Base-by-base conservation (phyloP, 2,888 invertebrate genomes). In the Drosophila demipolita region DNA sequence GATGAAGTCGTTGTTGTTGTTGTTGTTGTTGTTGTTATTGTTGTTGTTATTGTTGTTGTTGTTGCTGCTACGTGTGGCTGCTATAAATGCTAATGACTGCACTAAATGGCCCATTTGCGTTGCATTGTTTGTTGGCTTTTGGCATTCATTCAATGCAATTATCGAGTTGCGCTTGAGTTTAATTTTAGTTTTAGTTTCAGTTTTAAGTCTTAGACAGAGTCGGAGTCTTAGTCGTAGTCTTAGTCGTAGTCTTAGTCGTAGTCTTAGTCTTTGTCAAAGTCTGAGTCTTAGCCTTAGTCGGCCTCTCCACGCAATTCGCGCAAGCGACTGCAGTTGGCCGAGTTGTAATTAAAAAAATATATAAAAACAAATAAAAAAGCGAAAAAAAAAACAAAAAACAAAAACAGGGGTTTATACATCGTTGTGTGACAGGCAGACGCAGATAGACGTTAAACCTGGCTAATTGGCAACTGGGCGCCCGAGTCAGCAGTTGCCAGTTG, bases 81-180 rank as follows among this genome's bases (percentile, higher is more conserved):
- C 80, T 79, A 82, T 83, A 79, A 88, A 83, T 89, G 89, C 89
- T 89, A 86, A 86, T 86, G 87, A 87, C 71, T 84, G 74, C 78
- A 75, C 84, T 88, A 88, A 88, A 87, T 82, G 87, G 68, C 55
- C 77, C 86, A 83, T 83, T 89, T 78, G 75, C 64, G 63, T 75
- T 72, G 74, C 81, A 78, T 80, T 82, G 77, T 82, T 73, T 75
- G 77, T 20, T 81, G 73, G 66, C 82, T 73, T 77, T 82, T 80
- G 80, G 82, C 84, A 84, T 87, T 86, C 82, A 80, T 75, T 82
- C 75, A 82, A 71, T 71, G 87, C 83, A 86, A 83, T 86, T 86
- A 84, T 69, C 63, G 54, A 54, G 58, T 52, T 49, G 58, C 33
- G 26, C 40, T 61, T 33, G 33, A 38, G 59, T 49, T 59, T 42